These are phyloP conservation scores for Trissolcus japonicus DNA, from an alignment of 2,888 invertebrate species.

Conservation along the genomic window DNA sequence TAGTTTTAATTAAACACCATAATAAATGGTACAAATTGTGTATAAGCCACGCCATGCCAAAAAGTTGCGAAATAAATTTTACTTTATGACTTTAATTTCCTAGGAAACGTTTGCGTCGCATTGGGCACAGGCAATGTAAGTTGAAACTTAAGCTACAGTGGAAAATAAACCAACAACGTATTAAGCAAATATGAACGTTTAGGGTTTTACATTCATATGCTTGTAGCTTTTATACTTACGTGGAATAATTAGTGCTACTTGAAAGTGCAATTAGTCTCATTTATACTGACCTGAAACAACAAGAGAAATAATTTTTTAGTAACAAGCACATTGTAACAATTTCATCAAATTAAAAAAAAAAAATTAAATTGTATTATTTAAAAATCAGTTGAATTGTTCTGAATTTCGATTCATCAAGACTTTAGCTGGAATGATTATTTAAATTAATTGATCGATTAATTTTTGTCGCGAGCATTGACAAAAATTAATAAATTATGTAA, in stretches of 20 bases:
- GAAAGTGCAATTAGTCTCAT: not conserved
- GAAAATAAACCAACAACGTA: constrained; percentile 49
- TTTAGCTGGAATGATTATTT: too few species aligned
- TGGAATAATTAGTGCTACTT: constrained; percentile 5
- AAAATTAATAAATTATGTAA: too few species aligned
- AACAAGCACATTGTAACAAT: not conserved
- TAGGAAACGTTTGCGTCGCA: constrained; percentile 43
- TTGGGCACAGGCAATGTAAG: constrained; percentile 45
- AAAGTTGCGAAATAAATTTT: constrained; percentile 55
- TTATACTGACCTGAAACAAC: constrained; percentile 16
- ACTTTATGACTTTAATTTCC: constrained; percentile 58
- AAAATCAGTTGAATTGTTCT: not conserved
- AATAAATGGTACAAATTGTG: constrained; percentile 46
- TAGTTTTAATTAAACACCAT: constrained; percentile 44
- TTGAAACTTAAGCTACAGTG: constrained; percentile 43
- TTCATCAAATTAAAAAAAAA: not conserved
- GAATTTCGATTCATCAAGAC: not conserved
- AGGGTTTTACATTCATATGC: constrained; percentile 29
- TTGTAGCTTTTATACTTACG: constrained; percentile 20
- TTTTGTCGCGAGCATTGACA: too few species aligned
- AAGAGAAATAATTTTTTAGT: not conserved
- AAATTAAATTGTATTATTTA: not conserved
- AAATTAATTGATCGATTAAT: too few species aligned
- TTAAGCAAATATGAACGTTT: constrained; percentile 45
- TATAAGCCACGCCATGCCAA: constrained; percentile 46